These are phyloP conservation scores for Pseudeuparius sepicola DNA, from an alignment of 2,888 invertebrate species.

Conservation along the genomic window DNA sequence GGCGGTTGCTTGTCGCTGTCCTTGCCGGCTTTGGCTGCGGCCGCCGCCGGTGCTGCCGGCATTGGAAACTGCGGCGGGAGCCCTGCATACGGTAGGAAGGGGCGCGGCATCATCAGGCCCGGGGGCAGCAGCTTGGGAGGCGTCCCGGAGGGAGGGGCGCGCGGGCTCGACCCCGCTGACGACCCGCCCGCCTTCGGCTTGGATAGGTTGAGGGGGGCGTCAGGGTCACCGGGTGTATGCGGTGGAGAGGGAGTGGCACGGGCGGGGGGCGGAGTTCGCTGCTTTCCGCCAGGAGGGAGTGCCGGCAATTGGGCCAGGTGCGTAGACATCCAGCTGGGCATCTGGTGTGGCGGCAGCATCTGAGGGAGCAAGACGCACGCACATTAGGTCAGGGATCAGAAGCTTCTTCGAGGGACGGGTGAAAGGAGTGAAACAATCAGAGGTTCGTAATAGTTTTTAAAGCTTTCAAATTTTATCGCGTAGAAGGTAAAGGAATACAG, in stretches of 20 bases:
- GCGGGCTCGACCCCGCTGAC: conserved; percentile 46
- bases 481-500: too few species aligned
- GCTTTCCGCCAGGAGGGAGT: conserved; percentile 30
- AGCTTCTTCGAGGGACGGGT: too few species aligned
- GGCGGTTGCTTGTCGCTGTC: conserved; percentile 35
- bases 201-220: conserved; percentile 79
- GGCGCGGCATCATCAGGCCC: conserved; percentile 45
- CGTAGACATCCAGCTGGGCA: conserved; percentile 52
- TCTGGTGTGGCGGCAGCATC: conserved; percentile 48
- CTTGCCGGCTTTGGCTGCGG: conserved; percentile 33
- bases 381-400: too few species aligned
- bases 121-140: conserved; percentile 49
- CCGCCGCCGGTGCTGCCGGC: conserved; percentile 32
- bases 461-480: too few species aligned
- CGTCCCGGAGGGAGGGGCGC: conserved; percentile 42
- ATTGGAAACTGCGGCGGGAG: conserved; percentile 48
- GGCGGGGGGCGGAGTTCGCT: conserved; percentile 39
- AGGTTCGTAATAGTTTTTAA: too few species aligned
- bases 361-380: too few species aligned
- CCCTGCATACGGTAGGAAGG: conserved; percentile 52
- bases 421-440: too few species aligned
- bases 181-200: conserved; percentile 60
- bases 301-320: conserved; percentile 59
- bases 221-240: conserved; percentile 48
- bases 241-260: conserved; percentile 35